A percentile compares a stretch with the other conserved stretches of the same genome.
Conservation (phyloP, 2,888 invertebrate species). For the Sinotaia quadrata region DNA sequence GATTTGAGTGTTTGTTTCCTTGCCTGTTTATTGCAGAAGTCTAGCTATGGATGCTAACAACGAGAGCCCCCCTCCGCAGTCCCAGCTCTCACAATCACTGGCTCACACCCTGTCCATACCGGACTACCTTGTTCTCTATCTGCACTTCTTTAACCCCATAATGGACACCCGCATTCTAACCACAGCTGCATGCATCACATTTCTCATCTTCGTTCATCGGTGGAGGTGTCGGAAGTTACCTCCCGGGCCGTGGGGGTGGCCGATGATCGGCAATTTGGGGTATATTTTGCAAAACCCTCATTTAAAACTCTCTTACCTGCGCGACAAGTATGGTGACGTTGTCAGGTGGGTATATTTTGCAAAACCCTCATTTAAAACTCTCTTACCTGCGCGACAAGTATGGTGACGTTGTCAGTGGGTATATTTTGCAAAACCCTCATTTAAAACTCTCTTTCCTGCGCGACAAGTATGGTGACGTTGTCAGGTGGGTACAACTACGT, state of each 20-base stretch:
- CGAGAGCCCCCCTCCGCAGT: too few relatives aligned
- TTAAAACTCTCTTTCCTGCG: constrained; percentile 44
- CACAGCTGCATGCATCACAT: not conserved
- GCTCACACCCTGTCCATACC: not conserved
- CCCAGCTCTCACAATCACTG: not conserved
- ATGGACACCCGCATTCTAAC: not conserved
- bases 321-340: constrained; percentile 54
- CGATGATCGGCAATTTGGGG: constrained; percentile 5
- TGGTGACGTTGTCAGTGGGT: constrained; percentile 47
- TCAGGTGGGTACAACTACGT: too few relatives aligned
- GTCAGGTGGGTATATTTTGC: constrained; percentile 39
- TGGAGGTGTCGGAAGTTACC: constrained; percentile 5
- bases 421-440: constrained; percentile 13
- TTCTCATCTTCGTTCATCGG: not conserved
- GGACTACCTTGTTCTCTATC: not conserved
- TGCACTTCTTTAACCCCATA: not conserved
- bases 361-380: constrained; percentile 30
- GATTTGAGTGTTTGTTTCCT: too few relatives aligned
- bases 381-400: constrained; percentile 50
- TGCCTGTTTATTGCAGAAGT: too few relatives aligned
- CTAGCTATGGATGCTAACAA: too few relatives aligned
- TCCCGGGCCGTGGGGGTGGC: constrained; percentile 21
- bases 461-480: constrained; percentile 56
- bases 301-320: constrained; percentile 44
- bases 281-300: constrained; percentile 13